Evolutionary conservation across 2,113 vertebrate species (phyloP).

Genomic region (Steatornis caripensis): DNA sequence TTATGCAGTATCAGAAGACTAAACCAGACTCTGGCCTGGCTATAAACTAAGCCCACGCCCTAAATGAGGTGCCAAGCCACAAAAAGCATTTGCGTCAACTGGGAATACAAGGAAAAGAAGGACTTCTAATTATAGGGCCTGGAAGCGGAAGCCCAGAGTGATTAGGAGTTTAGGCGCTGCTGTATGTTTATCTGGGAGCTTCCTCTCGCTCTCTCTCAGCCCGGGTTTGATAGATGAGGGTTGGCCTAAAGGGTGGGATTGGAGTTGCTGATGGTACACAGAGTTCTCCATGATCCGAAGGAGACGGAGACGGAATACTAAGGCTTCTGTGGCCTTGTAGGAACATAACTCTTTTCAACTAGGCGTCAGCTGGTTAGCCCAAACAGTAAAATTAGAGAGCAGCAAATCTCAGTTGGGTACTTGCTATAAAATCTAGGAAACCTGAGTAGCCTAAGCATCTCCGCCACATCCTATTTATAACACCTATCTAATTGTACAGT

Average conservation of each 20-base stretch:
- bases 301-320: constrained; percentile 68
- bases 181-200: constrained; percentile 98
- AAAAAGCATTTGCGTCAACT: constrained; percentile 99
- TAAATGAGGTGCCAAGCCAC: constrained; percentile 99
- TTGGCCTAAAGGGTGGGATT: constrained; percentile 73
- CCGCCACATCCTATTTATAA: constrained; percentile 93
- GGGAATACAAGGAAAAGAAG: constrained; percentile 95
- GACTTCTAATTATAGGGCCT: constrained; percentile 99
- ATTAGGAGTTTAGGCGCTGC: constrained; percentile 95
- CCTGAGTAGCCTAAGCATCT: constrained; percentile 72
- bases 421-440: constrained; percentile 79
- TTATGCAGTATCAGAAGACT: constrained; percentile 96
- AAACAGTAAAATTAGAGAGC: constrained; percentile 88
- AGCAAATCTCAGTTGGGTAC: constrained; percentile 75
- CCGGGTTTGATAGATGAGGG: constrained; percentile 83
- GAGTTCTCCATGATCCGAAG: constrained; percentile 75
- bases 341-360: constrained; percentile 84
- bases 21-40: constrained; percentile 89
- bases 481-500: constrained; percentile 78
- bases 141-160: constrained; percentile 95
- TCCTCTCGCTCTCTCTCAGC: constrained; percentile 83
- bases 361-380: constrained; percentile 92
- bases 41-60: constrained; percentile 97
- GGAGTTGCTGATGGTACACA: constrained; percentile 79
- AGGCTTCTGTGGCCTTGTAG: constrained; percentile 88